phyloP scores from a whole-genome alignment of 2,113 vertebrate genomes.

The Cairina moschata region DNA sequence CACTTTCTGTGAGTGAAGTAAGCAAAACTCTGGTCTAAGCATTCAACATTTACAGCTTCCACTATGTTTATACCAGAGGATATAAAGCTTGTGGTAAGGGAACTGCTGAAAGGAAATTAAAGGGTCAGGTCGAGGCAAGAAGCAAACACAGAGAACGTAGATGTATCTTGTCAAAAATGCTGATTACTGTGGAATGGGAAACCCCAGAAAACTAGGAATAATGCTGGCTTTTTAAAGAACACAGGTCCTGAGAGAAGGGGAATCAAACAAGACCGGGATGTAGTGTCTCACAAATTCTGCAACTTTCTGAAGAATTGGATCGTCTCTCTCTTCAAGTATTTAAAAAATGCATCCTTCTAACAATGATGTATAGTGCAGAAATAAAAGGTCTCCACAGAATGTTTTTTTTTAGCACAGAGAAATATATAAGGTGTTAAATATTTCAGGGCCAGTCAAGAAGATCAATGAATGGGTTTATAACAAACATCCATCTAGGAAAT shows the following conservation, averaged over 20 bases:
- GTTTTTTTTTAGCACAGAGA: not conserved
- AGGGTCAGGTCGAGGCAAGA: not conserved
- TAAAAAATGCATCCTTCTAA: constrained; percentile 42
- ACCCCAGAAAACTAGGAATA: constrained; percentile 18
- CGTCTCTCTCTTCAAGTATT: constrained; percentile 28
- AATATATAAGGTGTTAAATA: constrained; percentile 55
- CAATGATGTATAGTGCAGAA: constrained; percentile 40
- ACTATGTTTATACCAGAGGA: not conserved
- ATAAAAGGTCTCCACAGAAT: constrained; percentile 3
- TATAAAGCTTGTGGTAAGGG: constrained; percentile 9
- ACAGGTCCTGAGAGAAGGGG: constrained; percentile 9
- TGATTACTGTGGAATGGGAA: constrained; percentile 21
- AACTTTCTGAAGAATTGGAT: constrained; percentile 54
- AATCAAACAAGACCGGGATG: constrained; percentile 19
- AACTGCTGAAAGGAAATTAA: constrained; percentile 28
- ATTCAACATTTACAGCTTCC: constrained; percentile 15
- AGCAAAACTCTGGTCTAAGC: not conserved
- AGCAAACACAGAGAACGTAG: not conserved
- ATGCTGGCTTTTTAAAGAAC: not conserved
- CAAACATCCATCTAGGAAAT: constrained; percentile 56
- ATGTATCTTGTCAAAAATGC: not conserved
- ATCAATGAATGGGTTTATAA: constrained; percentile 61
- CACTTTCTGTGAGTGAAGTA: constrained; percentile 29
- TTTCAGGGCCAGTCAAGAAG: constrained; percentile 54
- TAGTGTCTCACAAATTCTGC: constrained; percentile 30